Conservation (phyloP, 2,797 vertebrate species). For the Aeoliscus strigatus region DNA sequence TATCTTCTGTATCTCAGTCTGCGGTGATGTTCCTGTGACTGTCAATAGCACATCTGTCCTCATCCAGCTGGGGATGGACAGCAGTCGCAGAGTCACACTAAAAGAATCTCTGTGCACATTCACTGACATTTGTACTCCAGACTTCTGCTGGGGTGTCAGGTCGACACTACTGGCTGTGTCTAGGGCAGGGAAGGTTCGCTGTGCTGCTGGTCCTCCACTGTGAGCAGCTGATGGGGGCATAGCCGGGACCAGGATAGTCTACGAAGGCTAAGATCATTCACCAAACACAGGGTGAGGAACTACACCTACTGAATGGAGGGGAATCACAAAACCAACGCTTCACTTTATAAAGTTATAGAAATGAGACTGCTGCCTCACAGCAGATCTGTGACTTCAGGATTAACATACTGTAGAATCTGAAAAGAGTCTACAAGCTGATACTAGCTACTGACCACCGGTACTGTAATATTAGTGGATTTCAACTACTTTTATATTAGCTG, state of each 20-base stretch:
- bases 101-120: constrained; percentile 9
- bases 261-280: constrained; percentile 55
- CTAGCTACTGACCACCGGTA: no score
- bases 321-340: not conserved
- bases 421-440: no score
- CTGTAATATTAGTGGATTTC: no score
- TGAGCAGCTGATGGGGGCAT: constrained; percentile 48
- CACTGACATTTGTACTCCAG: constrained; percentile 18
- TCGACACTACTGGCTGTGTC: constrained; percentile 69
- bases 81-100: constrained; percentile 19
- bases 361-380: no score
- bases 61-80: constrained; percentile 2
- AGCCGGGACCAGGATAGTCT: constrained; percentile 58
- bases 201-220: constrained; percentile 39
- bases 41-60: not conserved
- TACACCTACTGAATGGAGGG: constrained; percentile 7
- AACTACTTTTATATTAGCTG: no score
- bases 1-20: no score
- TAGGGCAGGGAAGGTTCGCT: constrained; percentile 40
- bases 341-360: no score
- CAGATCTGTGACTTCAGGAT: no score
- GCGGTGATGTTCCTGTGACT: not conserved
- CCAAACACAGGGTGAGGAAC: constrained; percentile 13
- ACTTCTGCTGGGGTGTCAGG: constrained; percentile 40
- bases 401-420: no score